Conservation (phyloP, 2,113 vertebrate genomes). For the Chamaetylas fuelleborni region DNA sequence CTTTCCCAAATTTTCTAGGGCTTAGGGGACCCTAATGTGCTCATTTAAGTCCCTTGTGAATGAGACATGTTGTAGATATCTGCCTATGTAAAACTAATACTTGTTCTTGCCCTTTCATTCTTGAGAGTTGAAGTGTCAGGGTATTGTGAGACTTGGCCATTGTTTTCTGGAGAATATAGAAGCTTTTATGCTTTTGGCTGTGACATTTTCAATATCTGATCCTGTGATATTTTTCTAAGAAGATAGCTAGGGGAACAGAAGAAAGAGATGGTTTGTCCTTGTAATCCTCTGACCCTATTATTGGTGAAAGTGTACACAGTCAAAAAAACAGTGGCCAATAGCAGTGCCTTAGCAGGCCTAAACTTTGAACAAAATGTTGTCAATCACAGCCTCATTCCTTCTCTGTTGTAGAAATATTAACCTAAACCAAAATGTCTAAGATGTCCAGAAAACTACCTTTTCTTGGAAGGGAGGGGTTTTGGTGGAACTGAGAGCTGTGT, state of each 20-base stretch:
- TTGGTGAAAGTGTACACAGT: background rate
- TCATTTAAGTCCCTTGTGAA: background rate
- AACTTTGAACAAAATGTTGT: background rate
- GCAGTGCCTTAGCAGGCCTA: background rate
- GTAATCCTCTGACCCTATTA: background rate
- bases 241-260: background rate
- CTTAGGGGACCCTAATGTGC: background rate
- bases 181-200: background rate
- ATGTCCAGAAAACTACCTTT: background rate
- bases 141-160: background rate
- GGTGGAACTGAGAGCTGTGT: background rate
- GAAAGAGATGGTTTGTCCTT: background rate
- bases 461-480: background rate
- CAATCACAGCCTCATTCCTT: background rate
- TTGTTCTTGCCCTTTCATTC: background rate
- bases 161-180: background rate
- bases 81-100: background rate
- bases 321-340: background rate
- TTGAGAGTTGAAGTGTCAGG: background rate
- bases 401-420: background rate
- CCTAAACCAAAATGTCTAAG: background rate
- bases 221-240: background rate
- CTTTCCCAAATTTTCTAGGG: background rate
- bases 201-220: background rate
- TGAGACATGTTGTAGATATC: background rate